A percentile compares a stretch with the other conserved stretches of the same genome.
phyloP scores from a whole-genome alignment of 2,888 invertebrate species.

The Notodonta ziczac region DNA sequence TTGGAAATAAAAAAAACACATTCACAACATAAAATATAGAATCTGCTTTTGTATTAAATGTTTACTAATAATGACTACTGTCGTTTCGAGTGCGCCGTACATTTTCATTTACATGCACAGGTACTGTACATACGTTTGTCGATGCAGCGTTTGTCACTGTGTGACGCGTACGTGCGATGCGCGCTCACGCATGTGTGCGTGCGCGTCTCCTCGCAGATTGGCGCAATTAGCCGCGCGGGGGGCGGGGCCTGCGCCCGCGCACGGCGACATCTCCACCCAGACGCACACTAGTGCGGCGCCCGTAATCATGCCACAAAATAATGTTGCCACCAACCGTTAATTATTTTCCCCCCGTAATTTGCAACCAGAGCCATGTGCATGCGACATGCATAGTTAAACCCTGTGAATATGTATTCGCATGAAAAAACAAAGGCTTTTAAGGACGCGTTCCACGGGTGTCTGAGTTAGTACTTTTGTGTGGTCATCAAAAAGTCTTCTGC shows the following conservation, averaged over 20 bases:
- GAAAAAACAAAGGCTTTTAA: slow-evolving; percentile 38
- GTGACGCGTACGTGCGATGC: slow-evolving; percentile 49
- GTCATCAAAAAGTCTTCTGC: neutral
- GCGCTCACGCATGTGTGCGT: slow-evolving; percentile 59
- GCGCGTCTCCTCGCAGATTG: slow-evolving; percentile 72
- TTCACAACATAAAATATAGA: slow-evolving; percentile 33
- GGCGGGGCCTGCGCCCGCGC: slow-evolving; percentile 78
- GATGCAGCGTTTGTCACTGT: slow-evolving; percentile 56
- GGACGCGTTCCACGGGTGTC: slow-evolving; percentile 26
- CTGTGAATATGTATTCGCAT: slow-evolving; percentile 49
- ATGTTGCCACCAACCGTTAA: slow-evolving; percentile 69
- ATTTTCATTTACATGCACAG: slow-evolving; percentile 46
- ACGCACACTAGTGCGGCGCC: slow-evolving; percentile 45
- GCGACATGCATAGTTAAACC: slow-evolving; percentile 52
- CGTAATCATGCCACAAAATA: slow-evolving; percentile 55
- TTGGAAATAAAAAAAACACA: slow-evolving; percentile 21
- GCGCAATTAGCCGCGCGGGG: slow-evolving; percentile 76
- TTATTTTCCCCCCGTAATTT: slow-evolving; percentile 58
- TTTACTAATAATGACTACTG: slow-evolving; percentile 36
- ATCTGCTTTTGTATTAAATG: slow-evolving; percentile 23
- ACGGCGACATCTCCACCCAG: slow-evolving; percentile 77
- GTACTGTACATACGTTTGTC: slow-evolving; percentile 56
- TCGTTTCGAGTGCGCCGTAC: slow-evolving; percentile 29
- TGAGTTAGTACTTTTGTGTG: slow-evolving; percentile 32
- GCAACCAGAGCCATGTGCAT: slow-evolving; percentile 39